Evolutionary conservation across 2,113 vertebrate species (phyloP), one percentile per base, ranked within the genome.

Genomic region (Verasper variegatus): DNA sequence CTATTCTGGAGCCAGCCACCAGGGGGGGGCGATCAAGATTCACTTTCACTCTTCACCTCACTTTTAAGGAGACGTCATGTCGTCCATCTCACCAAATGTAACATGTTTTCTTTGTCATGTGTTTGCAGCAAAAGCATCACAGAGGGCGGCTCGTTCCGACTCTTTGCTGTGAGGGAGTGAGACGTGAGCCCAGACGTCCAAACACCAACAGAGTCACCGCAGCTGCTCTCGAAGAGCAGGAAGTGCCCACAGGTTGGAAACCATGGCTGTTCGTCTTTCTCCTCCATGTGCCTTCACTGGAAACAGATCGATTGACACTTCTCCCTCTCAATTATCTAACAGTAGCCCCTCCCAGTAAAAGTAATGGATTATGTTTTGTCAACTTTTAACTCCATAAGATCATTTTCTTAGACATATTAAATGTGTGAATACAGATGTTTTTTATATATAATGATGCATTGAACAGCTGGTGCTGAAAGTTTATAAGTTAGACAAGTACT

Each of bases 121-220:
- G n/a, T 87, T 90, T 88, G 15, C 88, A 95, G 95, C 86, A 93
- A 91, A 83, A 89, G 88, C 82, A 91, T 88, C 83, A 62, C 71
- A 52, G 93, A 95, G 5, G 95, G 95, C 24, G 88, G 86, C 27
- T 93, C 95, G 6, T 95, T 95, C 86, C 89, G 93, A 42, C 70
- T 94, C 58, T 95, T 95, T 31, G 60, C 91, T 7, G 93, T 94
- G 68, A 90, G 92, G 86, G 86, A 90, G 90, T 95, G 91, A 94
- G 64, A 37, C 79, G 37, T 68, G 42, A 8, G 61, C 35, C 62
- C 31, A 64, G 20, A 81, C 54, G 51, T 82, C 76, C 62, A 47
- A 61, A 79, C 74, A 76, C 74, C 78, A 57, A 37, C 65, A 81
- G 64, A 76, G 76, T 84, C 84, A 64, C 64, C 84, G 76, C 68